phyloP scores from a whole-genome alignment of 2,113 vertebrate genomes.

The Orientallactaga bullata region DNA sequence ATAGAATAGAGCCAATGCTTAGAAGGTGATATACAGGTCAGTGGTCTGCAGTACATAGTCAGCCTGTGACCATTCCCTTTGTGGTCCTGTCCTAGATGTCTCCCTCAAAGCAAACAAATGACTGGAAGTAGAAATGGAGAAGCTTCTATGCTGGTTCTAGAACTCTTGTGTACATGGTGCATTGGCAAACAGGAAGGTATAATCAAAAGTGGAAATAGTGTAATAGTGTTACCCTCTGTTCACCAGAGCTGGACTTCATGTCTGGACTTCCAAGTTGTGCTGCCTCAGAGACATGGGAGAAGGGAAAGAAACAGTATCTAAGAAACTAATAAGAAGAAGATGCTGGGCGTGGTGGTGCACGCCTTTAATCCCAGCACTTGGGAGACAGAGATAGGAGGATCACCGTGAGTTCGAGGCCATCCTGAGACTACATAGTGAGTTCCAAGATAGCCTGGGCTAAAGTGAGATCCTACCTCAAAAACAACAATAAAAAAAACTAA shows the following conservation, averaged over 20 bases:
- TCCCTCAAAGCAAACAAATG: background rate
- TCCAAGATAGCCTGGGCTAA: too few relatives aligned
- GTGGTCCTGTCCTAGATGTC: background rate
- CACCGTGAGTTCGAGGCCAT: too few relatives aligned
- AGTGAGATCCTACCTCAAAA: too few relatives aligned
- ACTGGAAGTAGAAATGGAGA: background rate
- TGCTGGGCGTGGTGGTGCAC: too few relatives aligned
- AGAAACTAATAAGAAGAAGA: background rate
- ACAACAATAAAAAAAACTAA: background rate
- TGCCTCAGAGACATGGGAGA: background rate
- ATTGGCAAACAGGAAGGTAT: background rate
- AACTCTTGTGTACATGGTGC: background rate
- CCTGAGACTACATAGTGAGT: too few relatives aligned
- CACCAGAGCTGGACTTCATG: constrained; percentile 27
- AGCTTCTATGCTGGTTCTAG: background rate
- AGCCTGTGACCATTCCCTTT: background rate
- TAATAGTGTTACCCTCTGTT: background rate
- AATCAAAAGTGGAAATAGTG: background rate
- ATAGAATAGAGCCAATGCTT: background rate
- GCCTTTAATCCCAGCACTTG: too few relatives aligned
- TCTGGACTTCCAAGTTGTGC: background rate
- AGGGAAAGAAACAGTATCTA: background rate
- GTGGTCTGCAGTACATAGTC: too few relatives aligned
- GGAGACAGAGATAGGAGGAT: too few relatives aligned
- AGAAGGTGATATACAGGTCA: background rate